Percentiles rank a stretch among this genome's conserved stretches.
phyloP scores from a whole-genome alignment of 1,140 invertebrate genomes.

The Asbolus verrucosus region DNA sequence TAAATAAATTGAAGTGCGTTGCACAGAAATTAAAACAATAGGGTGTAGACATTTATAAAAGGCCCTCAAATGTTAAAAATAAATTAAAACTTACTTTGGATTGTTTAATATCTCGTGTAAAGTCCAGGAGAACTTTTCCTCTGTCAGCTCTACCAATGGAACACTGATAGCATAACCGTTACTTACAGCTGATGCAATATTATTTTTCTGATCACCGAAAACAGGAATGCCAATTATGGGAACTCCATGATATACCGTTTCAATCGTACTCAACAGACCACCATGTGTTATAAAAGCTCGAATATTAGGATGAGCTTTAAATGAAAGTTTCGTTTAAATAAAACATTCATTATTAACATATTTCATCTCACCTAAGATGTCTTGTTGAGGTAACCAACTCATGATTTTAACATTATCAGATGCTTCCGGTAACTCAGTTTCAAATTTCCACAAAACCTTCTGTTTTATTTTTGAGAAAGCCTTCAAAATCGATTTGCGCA shows the following conservation, averaged over 20 bases:
- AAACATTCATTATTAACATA: neutral
- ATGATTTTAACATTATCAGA: constrained; percentile 67
- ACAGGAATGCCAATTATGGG: constrained; percentile 67
- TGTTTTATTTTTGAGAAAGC: constrained; percentile 67
- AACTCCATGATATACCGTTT: constrained; percentile 66
- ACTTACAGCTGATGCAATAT: constrained; percentile 56
- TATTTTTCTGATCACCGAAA: constrained; percentile 60
- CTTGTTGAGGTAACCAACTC: constrained; percentile 73
- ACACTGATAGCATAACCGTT: constrained; percentile 59
- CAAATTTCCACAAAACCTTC: constrained; percentile 69
- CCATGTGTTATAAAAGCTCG: constrained; percentile 69
- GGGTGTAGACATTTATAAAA: too few relatives aligned
- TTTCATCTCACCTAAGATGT: constrained; percentile 65
- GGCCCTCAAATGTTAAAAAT: too few relatives aligned
- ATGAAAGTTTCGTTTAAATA: neutral
- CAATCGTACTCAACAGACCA: constrained; percentile 67
- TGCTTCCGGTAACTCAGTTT: constrained; percentile 64
- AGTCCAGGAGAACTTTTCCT: constrained; percentile 55
- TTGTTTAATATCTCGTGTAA: constrained; percentile 60
- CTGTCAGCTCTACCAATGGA: constrained; percentile 54
- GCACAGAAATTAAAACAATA: too few relatives aligned
- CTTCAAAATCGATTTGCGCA: constrained; percentile 65
- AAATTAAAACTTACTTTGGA: constrained; percentile 57
- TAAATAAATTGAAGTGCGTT: too few relatives aligned
- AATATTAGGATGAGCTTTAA: constrained; percentile 58